Percentiles rank a stretch among this genome's conserved stretches.
Evolutionary conservation across 1,140 invertebrate genomes (phyloP).

Genomic region (Platyscapa corneri): DNA sequence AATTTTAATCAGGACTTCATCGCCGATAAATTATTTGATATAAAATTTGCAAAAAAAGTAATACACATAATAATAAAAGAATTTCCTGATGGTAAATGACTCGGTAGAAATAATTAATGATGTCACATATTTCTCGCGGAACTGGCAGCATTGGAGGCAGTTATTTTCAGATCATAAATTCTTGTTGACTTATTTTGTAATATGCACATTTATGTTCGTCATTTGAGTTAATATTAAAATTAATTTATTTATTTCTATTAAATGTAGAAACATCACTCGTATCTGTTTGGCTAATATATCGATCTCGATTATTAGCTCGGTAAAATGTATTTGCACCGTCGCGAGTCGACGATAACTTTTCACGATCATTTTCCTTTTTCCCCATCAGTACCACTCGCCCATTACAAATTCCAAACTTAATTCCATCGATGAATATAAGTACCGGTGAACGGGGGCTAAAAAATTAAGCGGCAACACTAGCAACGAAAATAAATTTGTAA

Average conservation of each 20-base stretch:
- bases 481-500: no score
- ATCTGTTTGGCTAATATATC: no score
- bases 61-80: background rate
- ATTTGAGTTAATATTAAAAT: background rate
- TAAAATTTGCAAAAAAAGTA: background rate
- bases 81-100: slow-evolving; percentile 2
- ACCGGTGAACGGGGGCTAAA: background rate
- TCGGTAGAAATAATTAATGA: slow-evolving; percentile 16
- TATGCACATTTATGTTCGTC: background rate
- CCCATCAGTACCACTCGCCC: no score
- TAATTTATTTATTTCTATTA: background rate
- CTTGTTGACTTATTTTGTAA: background rate
- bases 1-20: slow-evolving; percentile 3
- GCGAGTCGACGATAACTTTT: background rate
- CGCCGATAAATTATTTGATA: background rate
- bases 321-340: background rate
- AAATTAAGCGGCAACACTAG: background rate
- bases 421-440: background rate
- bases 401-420: background rate
- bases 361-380: background rate
- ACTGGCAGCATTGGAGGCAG: background rate
- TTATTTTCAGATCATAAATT: slow-evolving; percentile 1
- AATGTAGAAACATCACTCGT: background rate
- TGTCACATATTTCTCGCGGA: background rate
- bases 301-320: background rate